phyloP scores from a whole-genome alignment of 2,888 invertebrate genomes.

The Melipona bicolor region DNA sequence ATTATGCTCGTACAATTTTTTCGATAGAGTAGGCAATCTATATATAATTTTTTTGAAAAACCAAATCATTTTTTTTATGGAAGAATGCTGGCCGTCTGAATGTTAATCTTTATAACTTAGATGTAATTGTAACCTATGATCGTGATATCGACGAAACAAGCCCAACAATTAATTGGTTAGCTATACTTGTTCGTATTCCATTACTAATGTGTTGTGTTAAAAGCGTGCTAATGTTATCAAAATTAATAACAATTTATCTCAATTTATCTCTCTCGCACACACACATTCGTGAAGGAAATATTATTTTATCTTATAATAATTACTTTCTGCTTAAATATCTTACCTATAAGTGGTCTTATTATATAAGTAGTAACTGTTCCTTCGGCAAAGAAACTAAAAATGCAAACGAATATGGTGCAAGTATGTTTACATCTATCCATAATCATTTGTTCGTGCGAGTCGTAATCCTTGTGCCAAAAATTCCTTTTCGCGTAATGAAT shows the following conservation, averaged over 20 bases:
- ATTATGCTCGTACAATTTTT: no score
- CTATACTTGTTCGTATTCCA: not conserved
- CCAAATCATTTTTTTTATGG: no score
- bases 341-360: constrained; percentile 39
- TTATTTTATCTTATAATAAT: not conserved
- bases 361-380: constrained; percentile 29
- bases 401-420: constrained; percentile 32
- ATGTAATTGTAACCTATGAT: not conserved
- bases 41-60: no score
- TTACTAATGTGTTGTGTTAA: not conserved
- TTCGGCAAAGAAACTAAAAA: constrained; percentile 42
- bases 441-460: constrained; percentile 21
- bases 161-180: not conserved
- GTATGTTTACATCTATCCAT: constrained; percentile 7
- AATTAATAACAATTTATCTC: not conserved
- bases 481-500: constrained; percentile 40
- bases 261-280: not conserved
- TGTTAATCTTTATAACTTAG: not conserved
- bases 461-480: constrained; percentile 56
- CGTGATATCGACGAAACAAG: not conserved
- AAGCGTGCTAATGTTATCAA: not conserved
- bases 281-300: not conserved
- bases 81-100: no score
- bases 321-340: not conserved
- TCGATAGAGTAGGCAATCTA: no score